Evolutionary conservation across 2,888 invertebrate genomes (phyloP).

Genomic region (Diarsia mendica): DNA sequence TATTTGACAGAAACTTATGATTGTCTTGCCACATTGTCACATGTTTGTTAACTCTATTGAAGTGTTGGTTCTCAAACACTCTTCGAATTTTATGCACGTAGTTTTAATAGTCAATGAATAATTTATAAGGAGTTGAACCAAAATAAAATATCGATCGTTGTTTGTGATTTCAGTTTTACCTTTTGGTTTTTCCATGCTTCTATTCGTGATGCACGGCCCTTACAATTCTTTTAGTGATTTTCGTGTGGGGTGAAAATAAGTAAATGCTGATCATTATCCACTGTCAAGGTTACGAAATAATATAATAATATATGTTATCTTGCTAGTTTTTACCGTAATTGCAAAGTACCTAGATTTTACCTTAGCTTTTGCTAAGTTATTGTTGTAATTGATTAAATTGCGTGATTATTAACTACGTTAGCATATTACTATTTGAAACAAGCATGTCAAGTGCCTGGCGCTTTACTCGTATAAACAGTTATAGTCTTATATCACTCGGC

Average conservation of each 20-base stretch:
- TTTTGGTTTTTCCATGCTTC: conserved; percentile 3
- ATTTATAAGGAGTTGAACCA: conserved; percentile 16
- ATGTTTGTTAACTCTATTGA: conserved; percentile 1
- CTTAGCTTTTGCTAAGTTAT: conserved; percentile 12
- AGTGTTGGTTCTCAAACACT: conserved; percentile 21
- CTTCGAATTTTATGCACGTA: conserved; percentile 3
- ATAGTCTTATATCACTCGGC: conserved; percentile 2
- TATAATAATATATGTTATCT: no score
- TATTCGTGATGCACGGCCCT: background rate
- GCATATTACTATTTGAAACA: conserved; percentile 2
- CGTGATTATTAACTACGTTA: background rate
- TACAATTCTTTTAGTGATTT: background rate
- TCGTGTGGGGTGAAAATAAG: conserved; percentile 6
- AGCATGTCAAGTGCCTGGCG: background rate
- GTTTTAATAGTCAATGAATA: background rate
- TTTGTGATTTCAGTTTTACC: conserved; percentile 32
- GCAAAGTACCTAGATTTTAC: conserved; percentile 10
- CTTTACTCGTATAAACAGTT: background rate
- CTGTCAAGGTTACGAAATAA: background rate
- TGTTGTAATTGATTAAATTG: background rate
- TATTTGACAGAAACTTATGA: conserved; percentile 1
- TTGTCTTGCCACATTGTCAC: conserved; percentile 14
- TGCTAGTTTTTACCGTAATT: conserved; percentile 8
- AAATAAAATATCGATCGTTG: conserved; percentile 33
- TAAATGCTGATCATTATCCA: conserved; percentile 14